These are phyloP conservation scores for Diglossa brunneiventris DNA, from an alignment of 2,113 vertebrate genomes.

Conservation along the genomic window DNA sequence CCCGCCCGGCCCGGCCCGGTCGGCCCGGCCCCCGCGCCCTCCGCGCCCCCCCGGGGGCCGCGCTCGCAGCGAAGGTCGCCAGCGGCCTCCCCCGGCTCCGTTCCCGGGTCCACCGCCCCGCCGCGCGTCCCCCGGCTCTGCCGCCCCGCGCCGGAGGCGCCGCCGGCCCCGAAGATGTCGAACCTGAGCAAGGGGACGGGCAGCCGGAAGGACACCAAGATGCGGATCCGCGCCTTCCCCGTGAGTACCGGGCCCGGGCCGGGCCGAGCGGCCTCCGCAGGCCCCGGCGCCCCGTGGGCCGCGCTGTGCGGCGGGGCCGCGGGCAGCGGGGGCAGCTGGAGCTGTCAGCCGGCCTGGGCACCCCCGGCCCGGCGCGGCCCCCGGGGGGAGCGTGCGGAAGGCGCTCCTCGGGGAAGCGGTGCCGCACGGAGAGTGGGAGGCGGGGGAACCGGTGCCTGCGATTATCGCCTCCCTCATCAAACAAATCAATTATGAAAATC, in stretches of 20 bases:
- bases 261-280: neutral
- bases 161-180: conserved; percentile 81
- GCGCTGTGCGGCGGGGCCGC: no score
- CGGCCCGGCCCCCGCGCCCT: neutral
- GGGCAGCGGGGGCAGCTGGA: no score
- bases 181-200: conserved; percentile 94
- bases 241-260: neutral
- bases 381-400: neutral
- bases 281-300: no score
- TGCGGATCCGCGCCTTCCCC: neutral
- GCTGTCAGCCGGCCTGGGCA: no score
- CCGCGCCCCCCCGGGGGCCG: neutral
- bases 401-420: neutral
- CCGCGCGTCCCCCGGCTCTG: neutral
- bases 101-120: neutral
- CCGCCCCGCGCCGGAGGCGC: neutral
- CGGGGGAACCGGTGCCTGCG: neutral
- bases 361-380: neutral
- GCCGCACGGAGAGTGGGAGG: neutral
- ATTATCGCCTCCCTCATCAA: neutral
- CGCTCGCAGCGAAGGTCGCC: neutral
- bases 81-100: neutral
- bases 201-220: conserved; percentile 91
- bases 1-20: neutral
- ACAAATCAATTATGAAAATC: neutral